Conservation (phyloP, 2,888 invertebrate genomes). For the Platycheirus rosarum region DNA sequence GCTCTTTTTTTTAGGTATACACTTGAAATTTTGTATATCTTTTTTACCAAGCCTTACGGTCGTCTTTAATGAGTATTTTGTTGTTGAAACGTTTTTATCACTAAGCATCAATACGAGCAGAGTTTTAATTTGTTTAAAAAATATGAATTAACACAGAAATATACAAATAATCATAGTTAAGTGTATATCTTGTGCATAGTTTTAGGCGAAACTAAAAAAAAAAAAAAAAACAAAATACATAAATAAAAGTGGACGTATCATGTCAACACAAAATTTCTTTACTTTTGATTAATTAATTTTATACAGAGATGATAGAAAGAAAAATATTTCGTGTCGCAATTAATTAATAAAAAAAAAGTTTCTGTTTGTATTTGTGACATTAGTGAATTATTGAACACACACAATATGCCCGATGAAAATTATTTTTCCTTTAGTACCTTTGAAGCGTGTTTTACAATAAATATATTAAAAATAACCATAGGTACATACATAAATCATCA, state of each 20-base stretch:
- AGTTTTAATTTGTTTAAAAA: slow-evolving; percentile 4
- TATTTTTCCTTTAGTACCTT: neutral
- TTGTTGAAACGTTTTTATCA: neutral
- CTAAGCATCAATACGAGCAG: slow-evolving; percentile 1
- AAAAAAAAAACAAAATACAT: too few species aligned
- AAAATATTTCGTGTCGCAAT: neutral
- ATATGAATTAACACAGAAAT: neutral
- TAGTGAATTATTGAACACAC: slow-evolving; percentile 23
- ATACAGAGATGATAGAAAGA: neutral
- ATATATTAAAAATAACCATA: too few species aligned
- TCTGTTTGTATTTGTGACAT: slow-evolving; percentile 41
- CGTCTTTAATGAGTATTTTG: slow-evolving; percentile 14
- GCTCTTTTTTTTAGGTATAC: slow-evolving; percentile 5
- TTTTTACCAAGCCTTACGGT: neutral
- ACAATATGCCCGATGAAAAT: slow-evolving; percentile 15
- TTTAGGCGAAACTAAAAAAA: neutral
- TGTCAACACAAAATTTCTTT: slow-evolving; percentile 1
- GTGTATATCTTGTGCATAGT: slow-evolving; percentile 6
- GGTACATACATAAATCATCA: too few species aligned
- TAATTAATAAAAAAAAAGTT: slow-evolving; percentile 3
- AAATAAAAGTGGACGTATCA: slow-evolving; percentile 33
- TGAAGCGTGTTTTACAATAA: neutral
- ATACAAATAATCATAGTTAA: neutral
- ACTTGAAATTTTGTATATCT: slow-evolving; percentile 14
- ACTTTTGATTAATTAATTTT: neutral